These are phyloP conservation scores for Maccullochella peelii DNA, from an alignment of 2,113 vertebrate species.

Conservation along the genomic window DNA sequence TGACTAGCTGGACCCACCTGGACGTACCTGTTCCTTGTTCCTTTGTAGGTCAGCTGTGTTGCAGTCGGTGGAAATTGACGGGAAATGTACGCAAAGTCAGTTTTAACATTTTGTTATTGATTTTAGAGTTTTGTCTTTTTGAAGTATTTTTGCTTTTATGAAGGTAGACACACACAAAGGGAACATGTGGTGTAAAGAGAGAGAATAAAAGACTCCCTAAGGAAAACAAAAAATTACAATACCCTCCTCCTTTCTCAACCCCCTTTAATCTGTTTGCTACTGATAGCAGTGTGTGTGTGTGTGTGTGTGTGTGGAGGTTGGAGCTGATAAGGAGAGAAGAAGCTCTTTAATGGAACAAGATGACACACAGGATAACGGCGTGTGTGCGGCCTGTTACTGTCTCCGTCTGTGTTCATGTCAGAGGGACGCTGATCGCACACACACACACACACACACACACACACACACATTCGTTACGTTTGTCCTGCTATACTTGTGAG, in stretches of 20 bases:
- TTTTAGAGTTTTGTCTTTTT: too few relatives aligned
- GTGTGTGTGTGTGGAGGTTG: conserved; percentile 1
- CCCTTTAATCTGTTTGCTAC: conserved; percentile 36
- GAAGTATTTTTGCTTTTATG: too few relatives aligned
- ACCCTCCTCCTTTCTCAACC: not conserved
- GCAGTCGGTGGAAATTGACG: too few relatives aligned
- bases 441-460: conserved; percentile 17
- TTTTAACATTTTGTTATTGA: too few relatives aligned
- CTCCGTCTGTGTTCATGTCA: not conserved
- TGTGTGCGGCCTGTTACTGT: conserved; percentile 18
- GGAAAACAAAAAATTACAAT: not conserved
- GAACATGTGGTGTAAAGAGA: too few relatives aligned
- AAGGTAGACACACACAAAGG: too few relatives aligned
- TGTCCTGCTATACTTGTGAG: not conserved
- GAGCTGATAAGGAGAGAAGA: conserved; percentile 51
- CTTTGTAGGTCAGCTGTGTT: too few relatives aligned
- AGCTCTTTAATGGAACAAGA: conserved; percentile 60
- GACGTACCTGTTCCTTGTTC: too few relatives aligned
- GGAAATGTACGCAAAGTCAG: too few relatives aligned
- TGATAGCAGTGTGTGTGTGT: conserved; percentile 33
- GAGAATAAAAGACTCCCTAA: not conserved
- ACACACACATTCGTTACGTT: not conserved
- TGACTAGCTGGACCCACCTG: too few relatives aligned
- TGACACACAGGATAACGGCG: conserved; percentile 45
- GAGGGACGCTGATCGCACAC: not conserved